Conservation (phyloP, 2,113 vertebrate genomes). For the Noctilio leporinus region DNA sequence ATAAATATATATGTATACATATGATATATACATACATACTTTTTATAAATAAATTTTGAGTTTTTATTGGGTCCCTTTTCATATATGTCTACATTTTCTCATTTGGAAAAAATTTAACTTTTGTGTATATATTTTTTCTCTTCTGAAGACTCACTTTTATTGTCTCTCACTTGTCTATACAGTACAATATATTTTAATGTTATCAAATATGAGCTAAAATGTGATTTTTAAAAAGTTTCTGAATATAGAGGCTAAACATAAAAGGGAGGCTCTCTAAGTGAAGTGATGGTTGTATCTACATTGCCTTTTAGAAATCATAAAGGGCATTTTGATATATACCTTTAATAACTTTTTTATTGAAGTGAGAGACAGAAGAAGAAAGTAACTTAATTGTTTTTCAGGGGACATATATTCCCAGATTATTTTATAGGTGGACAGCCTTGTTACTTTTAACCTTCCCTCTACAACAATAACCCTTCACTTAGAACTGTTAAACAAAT, state of each 20-base stretch:
- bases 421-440: not conserved
- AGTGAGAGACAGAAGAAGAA: not conserved
- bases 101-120: not conserved
- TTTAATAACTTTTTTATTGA: slow-evolving; percentile 45
- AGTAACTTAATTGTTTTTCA: not conserved
- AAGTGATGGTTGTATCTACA: not conserved
- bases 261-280: not conserved
- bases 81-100: not conserved
- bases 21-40: too few relatives aligned
- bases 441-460: slow-evolving; percentile 32
- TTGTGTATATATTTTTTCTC: not conserved
- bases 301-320: not conserved
- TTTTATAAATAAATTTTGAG: too few relatives aligned
- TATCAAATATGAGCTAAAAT: not conserved
- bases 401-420: not conserved
- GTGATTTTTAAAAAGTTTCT: not conserved
- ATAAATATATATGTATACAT: too few relatives aligned
- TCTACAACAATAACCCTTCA: not conserved
- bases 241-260: not conserved
- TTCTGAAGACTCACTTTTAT: not conserved
- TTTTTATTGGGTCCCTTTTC: too few relatives aligned
- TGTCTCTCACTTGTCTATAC: not conserved
- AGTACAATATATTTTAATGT: not conserved
- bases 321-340: slow-evolving; percentile 33
- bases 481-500: not conserved